Evolutionary conservation across 2,797 vertebrate species (phyloP).

Genomic region (Glossophaga mutica): DNA sequence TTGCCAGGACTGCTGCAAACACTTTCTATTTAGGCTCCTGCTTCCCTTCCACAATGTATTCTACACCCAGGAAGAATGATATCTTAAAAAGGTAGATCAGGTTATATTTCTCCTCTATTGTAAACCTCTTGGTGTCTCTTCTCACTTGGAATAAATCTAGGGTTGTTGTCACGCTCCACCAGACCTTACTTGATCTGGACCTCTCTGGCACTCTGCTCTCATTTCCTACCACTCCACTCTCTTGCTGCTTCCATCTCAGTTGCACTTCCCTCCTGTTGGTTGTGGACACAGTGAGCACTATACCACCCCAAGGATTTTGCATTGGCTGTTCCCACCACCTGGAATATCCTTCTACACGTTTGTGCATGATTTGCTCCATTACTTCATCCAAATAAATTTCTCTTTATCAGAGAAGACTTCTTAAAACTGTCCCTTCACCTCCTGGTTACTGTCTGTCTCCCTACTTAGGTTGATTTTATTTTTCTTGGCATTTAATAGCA

Average conservation of each 20-base stretch:
- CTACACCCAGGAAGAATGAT: neutral
- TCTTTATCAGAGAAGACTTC: neutral
- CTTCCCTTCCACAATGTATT: neutral
- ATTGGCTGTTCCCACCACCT: neutral
- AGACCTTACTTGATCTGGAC: neutral
- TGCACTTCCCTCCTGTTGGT: neutral
- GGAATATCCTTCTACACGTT: neutral
- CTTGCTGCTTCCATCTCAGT: neutral
- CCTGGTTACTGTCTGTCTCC: neutral
- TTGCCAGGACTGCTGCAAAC: neutral
- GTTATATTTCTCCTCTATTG: neutral
- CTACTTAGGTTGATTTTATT: conserved; percentile 20
- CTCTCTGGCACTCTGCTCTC: neutral
- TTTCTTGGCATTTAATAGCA: neutral
- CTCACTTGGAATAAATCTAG: neutral
- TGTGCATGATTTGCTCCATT: neutral
- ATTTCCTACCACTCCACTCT: neutral
- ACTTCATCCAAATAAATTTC: neutral
- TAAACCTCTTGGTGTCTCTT: neutral
- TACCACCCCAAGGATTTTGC: neutral
- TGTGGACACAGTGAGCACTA: no score
- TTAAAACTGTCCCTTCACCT: neutral
- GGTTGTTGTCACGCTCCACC: neutral
- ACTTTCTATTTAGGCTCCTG: neutral
- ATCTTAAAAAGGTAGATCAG: neutral